Base-by-base conservation (phyloP, 2,113 vertebrate genomes). In the Pachypanchax playfairii region DNA sequence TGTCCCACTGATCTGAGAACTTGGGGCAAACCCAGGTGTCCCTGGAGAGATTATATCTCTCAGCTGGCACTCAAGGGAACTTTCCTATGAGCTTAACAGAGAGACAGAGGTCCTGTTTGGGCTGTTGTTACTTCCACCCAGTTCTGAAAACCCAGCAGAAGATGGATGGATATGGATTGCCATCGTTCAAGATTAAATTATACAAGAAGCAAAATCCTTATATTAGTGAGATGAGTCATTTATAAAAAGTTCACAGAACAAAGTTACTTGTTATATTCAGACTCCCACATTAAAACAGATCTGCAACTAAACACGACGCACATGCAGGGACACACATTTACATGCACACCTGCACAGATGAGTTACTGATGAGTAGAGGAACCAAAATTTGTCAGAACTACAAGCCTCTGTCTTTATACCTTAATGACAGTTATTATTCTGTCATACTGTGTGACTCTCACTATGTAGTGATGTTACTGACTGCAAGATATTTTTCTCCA, bases 371-470 rank as follows among this genome's bases (percentile, higher is more conserved):
- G 70, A 71, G 73, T 71, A 82, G 61, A 76, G 43, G 68, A 73
- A 79, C 70, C 15, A 1, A 52, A 75, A 63, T 81, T 80, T 75
- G 76, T 79, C 83, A 79, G 63, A 81, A 76, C 63, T 69, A 73
- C 65, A 75, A 70, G 60, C 56, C 55, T 58, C 58, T 69, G 51
- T 76, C 80, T 83, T 82, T 77, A 73, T 83, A 60, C 73, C 68
- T 68, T 86, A 81, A 84, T 87, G 80, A 89, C 65, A 70, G 84
- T 85, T 80, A 88, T 90, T 89, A 85, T 85, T 71, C 47, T 84
- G 81, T 85, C 85, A 80, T 58, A 78, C 79, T 78, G 68, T 78
- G 67, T 78, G 78, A 80, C 81, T 88, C 65, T 80, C 68, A 43
- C 75, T 56, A 65, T 64, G 58, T 64, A 65, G 75, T 65, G 36